These are phyloP conservation scores for Diaphora mendica DNA, from an alignment of 2,888 invertebrate species.

Conservation along the genomic window DNA sequence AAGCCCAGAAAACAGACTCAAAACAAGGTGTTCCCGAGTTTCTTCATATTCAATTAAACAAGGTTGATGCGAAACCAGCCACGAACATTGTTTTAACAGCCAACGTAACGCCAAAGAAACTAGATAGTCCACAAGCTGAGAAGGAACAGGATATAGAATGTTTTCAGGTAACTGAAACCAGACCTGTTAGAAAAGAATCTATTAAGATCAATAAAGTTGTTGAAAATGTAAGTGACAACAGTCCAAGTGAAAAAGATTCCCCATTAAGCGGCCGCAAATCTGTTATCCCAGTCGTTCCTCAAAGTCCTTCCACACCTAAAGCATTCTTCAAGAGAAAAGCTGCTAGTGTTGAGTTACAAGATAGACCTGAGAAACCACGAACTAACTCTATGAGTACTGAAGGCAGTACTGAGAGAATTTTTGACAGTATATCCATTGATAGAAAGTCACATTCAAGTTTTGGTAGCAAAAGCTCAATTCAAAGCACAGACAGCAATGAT, in stretches of 20 bases:
- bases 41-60: slow-evolving; percentile 89
- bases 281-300: slow-evolving; percentile 60
- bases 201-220: slow-evolving; percentile 59
- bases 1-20: slow-evolving; percentile 63
- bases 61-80: slow-evolving; percentile 88
- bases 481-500: slow-evolving; percentile 80
- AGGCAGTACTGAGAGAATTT: slow-evolving; percentile 79
- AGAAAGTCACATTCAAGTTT: slow-evolving; percentile 82
- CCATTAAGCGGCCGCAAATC: slow-evolving; percentile 61
- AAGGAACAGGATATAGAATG: slow-evolving; percentile 64
- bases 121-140: slow-evolving; percentile 71
- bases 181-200: slow-evolving; percentile 64
- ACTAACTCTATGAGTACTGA: slow-evolving; percentile 77
- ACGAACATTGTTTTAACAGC: slow-evolving; percentile 89
- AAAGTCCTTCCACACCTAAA: slow-evolving; percentile 79
- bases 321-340: slow-evolving; percentile 85
- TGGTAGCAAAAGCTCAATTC: slow-evolving; percentile 82
- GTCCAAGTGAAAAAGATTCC: slow-evolving; percentile 65
- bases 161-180: slow-evolving; percentile 63
- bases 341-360: slow-evolving; percentile 84
- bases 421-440: slow-evolving; percentile 80
- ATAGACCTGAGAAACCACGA: slow-evolving; percentile 76
- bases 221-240: slow-evolving; percentile 60
- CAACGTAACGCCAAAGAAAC: slow-evolving; percentile 84
- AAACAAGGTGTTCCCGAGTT: slow-evolving; percentile 88